These are phyloP conservation scores for Cheilosia variabilis DNA, from an alignment of 2,888 invertebrate species.

Conservation along the genomic window DNA sequence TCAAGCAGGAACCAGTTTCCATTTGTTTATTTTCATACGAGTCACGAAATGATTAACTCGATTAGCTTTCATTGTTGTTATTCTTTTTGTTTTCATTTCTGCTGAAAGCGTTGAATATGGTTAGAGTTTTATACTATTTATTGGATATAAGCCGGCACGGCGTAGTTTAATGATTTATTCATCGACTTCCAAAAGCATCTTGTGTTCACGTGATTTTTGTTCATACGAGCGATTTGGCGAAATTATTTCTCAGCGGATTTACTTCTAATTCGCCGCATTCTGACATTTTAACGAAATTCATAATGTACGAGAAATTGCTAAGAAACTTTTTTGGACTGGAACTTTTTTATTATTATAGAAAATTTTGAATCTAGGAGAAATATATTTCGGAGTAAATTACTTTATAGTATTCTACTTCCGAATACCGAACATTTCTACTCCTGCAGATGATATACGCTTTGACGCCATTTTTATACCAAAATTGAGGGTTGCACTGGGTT, in stretches of 20 bases:
- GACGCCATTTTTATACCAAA: too few species aligned
- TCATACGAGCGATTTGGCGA: background rate
- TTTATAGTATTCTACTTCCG: too few species aligned
- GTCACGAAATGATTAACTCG: background rate
- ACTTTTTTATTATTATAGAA: too few species aligned
- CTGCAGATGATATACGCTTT: too few species aligned
- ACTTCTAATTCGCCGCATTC: too few species aligned
- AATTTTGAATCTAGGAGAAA: too few species aligned
- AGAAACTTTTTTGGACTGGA: too few species aligned
- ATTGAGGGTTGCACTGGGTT: too few species aligned
- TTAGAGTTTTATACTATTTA: background rate
- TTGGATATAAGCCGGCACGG: constrained; percentile 2
- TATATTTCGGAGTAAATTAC: too few species aligned
- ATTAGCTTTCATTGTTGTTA: constrained; percentile 12
- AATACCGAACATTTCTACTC: too few species aligned
- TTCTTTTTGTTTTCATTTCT: constrained; percentile 3
- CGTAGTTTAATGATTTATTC: background rate
- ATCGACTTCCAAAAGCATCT: background rate
- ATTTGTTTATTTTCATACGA: constrained; percentile 1
- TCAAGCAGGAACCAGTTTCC: constrained; percentile 20
- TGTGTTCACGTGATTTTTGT: constrained; percentile 7
- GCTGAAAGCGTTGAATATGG: background rate
- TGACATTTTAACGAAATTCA: too few species aligned
- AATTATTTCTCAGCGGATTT: background rate
- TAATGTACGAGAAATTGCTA: too few species aligned